phyloP scores from a whole-genome alignment of 2,888 invertebrate species.

The Emmelina monodactyla region DNA sequence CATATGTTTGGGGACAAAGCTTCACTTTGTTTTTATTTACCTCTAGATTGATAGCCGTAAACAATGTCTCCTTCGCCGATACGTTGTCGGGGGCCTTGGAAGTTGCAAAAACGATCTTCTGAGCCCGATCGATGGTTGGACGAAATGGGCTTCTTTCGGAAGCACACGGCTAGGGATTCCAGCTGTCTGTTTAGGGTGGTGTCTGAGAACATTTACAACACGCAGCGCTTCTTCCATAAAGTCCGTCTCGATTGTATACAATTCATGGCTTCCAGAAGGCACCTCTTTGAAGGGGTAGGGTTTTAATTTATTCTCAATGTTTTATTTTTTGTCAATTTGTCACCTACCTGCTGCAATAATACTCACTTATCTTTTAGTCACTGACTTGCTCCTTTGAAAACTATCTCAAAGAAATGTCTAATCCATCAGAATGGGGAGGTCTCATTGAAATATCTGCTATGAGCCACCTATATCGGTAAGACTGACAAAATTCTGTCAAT shows the following conservation, averaged over 20 bases:
- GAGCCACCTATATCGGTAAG: slow-evolving; percentile 74
- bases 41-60: slow-evolving; percentile 50
- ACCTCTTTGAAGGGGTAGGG: slow-evolving; percentile 71
- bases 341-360: slow-evolving; percentile 7
- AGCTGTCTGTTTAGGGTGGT: slow-evolving; percentile 89
- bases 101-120: slow-evolving; percentile 53
- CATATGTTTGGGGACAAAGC: slow-evolving; percentile 23
- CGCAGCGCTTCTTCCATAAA: slow-evolving; percentile 75
- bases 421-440: slow-evolving; percentile 74
- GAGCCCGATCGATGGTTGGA: slow-evolving; percentile 80
- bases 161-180: slow-evolving; percentile 88
- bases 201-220: slow-evolving; percentile 80
- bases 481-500: slow-evolving; percentile 9
- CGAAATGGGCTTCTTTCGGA: slow-evolving; percentile 81
- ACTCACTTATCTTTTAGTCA: slow-evolving; percentile 64
- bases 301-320: slow-evolving; percentile 11
- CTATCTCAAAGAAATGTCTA: slow-evolving; percentile 74
- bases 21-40: slow-evolving; percentile 62
- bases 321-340: slow-evolving; percentile 10
- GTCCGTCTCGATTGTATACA: slow-evolving; percentile 77
- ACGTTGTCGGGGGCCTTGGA: slow-evolving; percentile 56
- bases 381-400: slow-evolving; percentile 70
- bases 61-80: slow-evolving; percentile 56
- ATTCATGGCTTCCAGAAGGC: slow-evolving; percentile 72
- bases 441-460: slow-evolving; percentile 74